Evolutionary conservation across 2,797 vertebrate genomes (phyloP).

Genomic region (Bufotes viridis): DNA sequence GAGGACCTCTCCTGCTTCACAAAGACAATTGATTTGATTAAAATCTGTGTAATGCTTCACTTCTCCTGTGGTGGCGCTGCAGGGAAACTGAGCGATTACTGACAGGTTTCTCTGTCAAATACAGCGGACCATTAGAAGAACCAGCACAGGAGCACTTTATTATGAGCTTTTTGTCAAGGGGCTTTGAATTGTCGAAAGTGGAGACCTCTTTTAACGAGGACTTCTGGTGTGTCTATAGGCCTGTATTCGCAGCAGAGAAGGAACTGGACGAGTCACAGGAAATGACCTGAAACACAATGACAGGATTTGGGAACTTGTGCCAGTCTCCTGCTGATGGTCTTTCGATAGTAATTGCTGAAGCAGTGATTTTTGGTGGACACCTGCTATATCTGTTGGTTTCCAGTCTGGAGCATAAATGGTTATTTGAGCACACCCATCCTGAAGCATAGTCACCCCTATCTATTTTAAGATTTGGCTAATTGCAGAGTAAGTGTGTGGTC

Average conservation of each 20-base stretch:
- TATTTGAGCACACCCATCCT: conserved; percentile 42
- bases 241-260: neutral
- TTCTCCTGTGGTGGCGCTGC: neutral
- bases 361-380: neutral
- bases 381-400: neutral
- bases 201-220: neutral
- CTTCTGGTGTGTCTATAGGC: neutral
- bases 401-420: conserved; percentile 28
- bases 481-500: conserved; percentile 50
- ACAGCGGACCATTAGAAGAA: neutral
- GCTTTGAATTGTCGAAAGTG: neutral
- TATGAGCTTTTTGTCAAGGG: no score
- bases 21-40: neutral
- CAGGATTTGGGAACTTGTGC: neutral
- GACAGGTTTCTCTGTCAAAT: neutral
- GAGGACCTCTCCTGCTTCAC: neutral
- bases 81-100: neutral
- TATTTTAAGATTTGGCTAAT: conserved; percentile 44
- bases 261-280: neutral
- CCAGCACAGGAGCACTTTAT: neutral
- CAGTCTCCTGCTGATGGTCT: neutral
- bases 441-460: conserved; percentile 8
- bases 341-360: neutral
- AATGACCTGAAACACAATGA: neutral
- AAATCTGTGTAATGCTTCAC: neutral